Evolutionary conservation across 2,797 vertebrate species (phyloP).

Genomic region (Silurus lanzhouensis): DNA sequence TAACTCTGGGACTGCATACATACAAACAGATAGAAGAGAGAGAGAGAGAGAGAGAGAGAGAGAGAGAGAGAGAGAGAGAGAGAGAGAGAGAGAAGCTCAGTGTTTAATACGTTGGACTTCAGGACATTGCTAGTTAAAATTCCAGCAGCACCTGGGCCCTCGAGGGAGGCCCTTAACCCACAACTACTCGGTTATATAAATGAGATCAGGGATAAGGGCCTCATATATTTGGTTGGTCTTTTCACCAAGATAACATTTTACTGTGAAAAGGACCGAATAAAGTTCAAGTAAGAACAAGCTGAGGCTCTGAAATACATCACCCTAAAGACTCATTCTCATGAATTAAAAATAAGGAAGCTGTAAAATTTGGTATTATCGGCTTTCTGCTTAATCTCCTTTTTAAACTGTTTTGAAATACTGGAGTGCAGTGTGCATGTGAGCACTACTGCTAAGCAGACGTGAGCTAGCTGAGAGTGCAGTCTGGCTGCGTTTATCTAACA

Average conservation of each 20-base stretch:
- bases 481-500: not conserved
- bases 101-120: too few relatives aligned
- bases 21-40: too few relatives aligned
- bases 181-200: too few relatives aligned
- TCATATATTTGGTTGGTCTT: slow-evolving; percentile 12
- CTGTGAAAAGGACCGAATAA: slow-evolving; percentile 14
- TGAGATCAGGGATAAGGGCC: too few relatives aligned
- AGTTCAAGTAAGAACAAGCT: not conserved
- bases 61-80: too few relatives aligned
- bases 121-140: too few relatives aligned
- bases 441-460: not conserved
- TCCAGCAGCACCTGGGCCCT: too few relatives aligned
- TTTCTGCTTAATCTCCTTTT: not conserved
- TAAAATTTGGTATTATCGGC: not conserved
- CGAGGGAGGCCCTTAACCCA: too few relatives aligned
- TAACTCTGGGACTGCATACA: too few relatives aligned
- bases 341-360: not conserved
- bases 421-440: not conserved
- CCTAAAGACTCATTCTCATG: slow-evolving; percentile 9
- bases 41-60: too few relatives aligned
- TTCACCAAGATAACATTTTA: slow-evolving; percentile 39
- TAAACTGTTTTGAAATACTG: not conserved
- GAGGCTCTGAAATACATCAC: not conserved
- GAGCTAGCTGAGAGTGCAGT: not conserved
- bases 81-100: too few relatives aligned